Conservation (phyloP, 2,888 invertebrate species). For the Phyto melanocephala region DNA sequence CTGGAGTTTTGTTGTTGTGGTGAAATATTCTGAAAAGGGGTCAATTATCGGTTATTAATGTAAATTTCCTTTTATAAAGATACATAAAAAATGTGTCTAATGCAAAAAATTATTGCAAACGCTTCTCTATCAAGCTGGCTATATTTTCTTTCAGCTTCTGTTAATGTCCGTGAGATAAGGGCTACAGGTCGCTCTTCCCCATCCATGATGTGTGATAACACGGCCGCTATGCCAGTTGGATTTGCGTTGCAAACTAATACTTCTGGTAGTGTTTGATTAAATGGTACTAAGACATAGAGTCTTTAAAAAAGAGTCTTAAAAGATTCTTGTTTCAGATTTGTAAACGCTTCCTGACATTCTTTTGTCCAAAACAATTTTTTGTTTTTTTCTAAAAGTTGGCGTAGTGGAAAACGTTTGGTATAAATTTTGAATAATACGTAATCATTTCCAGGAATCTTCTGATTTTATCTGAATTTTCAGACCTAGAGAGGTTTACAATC, state of each 20-base stretch:
- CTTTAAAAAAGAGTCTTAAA: too few species aligned
- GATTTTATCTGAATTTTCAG: not conserved
- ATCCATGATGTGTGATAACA: constrained; percentile 23
- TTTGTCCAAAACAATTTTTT: constrained; percentile 14
- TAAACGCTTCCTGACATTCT: constrained; percentile 30
- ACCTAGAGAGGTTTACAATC: not conserved
- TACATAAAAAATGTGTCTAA: constrained; percentile 39
- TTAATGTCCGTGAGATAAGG: constrained; percentile 14
- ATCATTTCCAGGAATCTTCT: constrained; percentile 40
- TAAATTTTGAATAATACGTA: constrained; percentile 32
- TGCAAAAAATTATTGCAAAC: constrained; percentile 31
- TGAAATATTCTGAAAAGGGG: constrained; percentile 43
- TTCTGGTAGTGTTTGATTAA: not conserved
- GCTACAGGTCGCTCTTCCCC: not conserved
- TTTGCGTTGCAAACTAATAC: constrained; percentile 22
- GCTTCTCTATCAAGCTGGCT: constrained; percentile 44
- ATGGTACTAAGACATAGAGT: not conserved
- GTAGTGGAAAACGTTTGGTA: constrained; percentile 25
- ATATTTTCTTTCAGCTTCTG: constrained; percentile 23
- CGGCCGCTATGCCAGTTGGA: constrained; percentile 21
- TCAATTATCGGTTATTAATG: constrained; percentile 42
- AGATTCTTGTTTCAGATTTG: constrained; percentile 28
- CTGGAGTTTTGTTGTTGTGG: constrained; percentile 39
- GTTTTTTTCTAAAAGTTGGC: constrained; percentile 7
- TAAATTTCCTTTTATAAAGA: constrained; percentile 22